A percentile compares a stretch with the other conserved stretches of the same genome.
phyloP scores from a whole-genome alignment of 2,888 invertebrate species.

The Rhagophthalmus giganteus region DNA sequence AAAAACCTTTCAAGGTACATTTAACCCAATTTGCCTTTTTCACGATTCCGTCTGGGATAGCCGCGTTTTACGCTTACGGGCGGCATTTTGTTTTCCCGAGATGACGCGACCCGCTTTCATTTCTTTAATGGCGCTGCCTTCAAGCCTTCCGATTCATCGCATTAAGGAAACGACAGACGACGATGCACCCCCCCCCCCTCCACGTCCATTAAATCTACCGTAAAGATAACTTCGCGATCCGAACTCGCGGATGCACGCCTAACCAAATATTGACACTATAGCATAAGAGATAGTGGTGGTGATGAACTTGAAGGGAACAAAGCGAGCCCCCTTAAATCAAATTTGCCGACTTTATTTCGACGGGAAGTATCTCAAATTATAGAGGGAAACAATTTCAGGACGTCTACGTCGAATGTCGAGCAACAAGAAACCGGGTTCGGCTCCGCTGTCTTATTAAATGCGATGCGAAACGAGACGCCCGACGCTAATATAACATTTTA shows the following conservation, averaged over 20 bases:
- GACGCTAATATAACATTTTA: too few relatives aligned
- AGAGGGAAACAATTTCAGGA: too few relatives aligned
- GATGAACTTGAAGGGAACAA: too few relatives aligned
- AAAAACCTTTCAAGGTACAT: constrained; percentile 35
- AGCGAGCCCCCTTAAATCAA: too few relatives aligned
- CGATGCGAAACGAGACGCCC: too few relatives aligned
- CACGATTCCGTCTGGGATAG: constrained; percentile 33
- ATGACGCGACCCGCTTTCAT: constrained; percentile 26
- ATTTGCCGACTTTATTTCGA: too few relatives aligned
- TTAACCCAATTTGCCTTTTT: constrained; percentile 37
- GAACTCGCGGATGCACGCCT: constrained; percentile 8
- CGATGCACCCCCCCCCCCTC: constrained; percentile 24
- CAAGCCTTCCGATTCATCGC: constrained; percentile 31
- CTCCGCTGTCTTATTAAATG: too few relatives aligned
- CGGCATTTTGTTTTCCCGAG: constrained; percentile 26
- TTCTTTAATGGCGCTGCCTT: constrained; percentile 25
- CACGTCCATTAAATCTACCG: constrained; percentile 29
- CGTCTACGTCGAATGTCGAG: too few relatives aligned
- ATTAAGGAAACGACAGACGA: constrained; percentile 29
- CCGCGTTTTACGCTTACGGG: constrained; percentile 32
- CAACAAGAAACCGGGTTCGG: too few relatives aligned
- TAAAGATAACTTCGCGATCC: constrained; percentile 22
- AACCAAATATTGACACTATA: constrained; percentile 18
- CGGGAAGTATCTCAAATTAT: too few relatives aligned
- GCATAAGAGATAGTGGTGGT: too few relatives aligned